These are phyloP conservation scores for Xylocampa areola DNA, from an alignment of 2,888 invertebrate species.

Conservation along the genomic window DNA sequence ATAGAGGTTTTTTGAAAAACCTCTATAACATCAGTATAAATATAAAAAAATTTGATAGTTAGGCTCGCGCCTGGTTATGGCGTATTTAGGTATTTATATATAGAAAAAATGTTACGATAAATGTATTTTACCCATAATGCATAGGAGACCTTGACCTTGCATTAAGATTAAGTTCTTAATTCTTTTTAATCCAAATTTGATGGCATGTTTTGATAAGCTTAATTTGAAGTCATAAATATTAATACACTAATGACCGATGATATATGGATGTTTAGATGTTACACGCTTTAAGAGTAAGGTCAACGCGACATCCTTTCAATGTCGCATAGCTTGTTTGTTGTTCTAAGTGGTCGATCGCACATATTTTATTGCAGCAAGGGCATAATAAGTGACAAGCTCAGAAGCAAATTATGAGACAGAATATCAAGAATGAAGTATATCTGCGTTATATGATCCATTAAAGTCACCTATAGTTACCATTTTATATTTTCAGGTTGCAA, in stretches of 20 bases:
- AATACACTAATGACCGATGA: conserved; percentile 21
- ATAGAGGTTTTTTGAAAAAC: no score
- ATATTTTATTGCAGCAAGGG: conserved; percentile 10
- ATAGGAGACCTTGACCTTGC: conserved; percentile 10
- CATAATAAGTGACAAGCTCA: no score
- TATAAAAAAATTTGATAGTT: no score
- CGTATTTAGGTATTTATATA: neutral
- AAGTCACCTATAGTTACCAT: no score
- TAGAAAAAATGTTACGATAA: neutral
- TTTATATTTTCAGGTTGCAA: no score
- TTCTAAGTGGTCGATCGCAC: conserved; percentile 12
- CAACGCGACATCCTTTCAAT: conserved; percentile 42
- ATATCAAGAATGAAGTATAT: no score
- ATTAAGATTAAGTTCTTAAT: conserved; percentile 23
- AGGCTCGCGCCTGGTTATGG: neutral
- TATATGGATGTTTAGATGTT: conserved; percentile 23
- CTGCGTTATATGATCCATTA: no score
- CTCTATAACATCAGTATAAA: no score
- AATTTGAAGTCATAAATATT: conserved; percentile 38
- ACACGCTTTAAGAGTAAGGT: conserved; percentile 34
- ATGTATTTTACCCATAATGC: neutral
- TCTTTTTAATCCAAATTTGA: no score
- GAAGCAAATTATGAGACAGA: no score
- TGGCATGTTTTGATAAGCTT: conserved; percentile 22
- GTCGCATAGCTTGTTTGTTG: conserved; percentile 15